Evolutionary conservation across 2,113 vertebrate genomes (phyloP).

Genomic region (Corydoras maculifer): DNA sequence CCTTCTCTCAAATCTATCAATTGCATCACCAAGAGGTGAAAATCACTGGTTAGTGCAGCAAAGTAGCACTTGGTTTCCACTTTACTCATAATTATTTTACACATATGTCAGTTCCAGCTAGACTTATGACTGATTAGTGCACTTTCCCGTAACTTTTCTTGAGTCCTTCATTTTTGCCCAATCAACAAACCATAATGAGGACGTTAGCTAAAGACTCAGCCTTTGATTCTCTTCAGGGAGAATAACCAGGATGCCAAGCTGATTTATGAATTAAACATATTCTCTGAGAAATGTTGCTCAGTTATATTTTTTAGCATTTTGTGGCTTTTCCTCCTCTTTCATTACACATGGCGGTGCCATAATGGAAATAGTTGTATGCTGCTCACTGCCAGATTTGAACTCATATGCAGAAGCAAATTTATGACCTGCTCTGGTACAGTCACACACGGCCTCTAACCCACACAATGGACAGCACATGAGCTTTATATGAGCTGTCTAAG

Average conservation of each 20-base stretch:
- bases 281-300: constrained; percentile 43
- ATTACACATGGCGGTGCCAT: constrained; percentile 39
- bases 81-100: constrained; percentile 38
- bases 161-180: constrained; percentile 41
- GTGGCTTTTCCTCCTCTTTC: constrained; percentile 43
- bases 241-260: constrained; percentile 44
- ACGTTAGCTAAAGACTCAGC: constrained; percentile 46
- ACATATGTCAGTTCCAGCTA: constrained; percentile 35
- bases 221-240: constrained; percentile 44
- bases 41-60: constrained; percentile 39
- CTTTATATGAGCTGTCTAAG: constrained; percentile 31
- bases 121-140: constrained; percentile 46
- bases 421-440: constrained; percentile 32
- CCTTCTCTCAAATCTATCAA: constrained; percentile 21
- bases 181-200: constrained; percentile 53
- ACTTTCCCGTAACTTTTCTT: constrained; percentile 44
- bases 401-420: constrained; percentile 43
- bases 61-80: constrained; percentile 22
- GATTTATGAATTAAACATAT: constrained; percentile 51
- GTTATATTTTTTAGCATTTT: constrained; percentile 43
- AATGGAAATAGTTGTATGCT: constrained; percentile 44
- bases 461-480: constrained; percentile 34
- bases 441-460: constrained; percentile 29
- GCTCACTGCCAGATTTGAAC: constrained; percentile 27
- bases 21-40: constrained; percentile 37